phyloP scores from a whole-genome alignment of 2,888 invertebrate genomes.

The Craniophora ligustri region DNA sequence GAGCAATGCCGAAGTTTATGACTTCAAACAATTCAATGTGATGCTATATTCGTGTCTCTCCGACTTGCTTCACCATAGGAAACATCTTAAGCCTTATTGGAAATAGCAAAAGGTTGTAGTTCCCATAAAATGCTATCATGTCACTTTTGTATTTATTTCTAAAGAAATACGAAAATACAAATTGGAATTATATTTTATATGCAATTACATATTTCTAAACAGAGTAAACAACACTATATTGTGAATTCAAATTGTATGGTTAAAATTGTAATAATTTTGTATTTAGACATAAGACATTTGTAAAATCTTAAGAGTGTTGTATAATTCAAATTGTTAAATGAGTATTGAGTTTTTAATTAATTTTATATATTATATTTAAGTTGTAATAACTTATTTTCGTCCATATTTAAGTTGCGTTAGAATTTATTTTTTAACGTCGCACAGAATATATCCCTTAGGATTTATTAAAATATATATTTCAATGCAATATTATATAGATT shows the following conservation, averaged over 20 bases:
- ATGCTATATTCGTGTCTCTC: no score
- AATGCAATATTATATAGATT: slow-evolving; percentile 45
- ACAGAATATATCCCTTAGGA: slow-evolving; percentile 36
- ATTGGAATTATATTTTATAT: no score
- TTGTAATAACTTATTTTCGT: slow-evolving; percentile 64
- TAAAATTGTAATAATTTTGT: slow-evolving; percentile 59
- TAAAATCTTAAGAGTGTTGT: slow-evolving; percentile 57
- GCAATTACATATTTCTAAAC: neutral
- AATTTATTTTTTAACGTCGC: slow-evolving; percentile 34
- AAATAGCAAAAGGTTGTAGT: no score
- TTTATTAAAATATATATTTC: slow-evolving; percentile 37
- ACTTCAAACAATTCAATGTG: no score
- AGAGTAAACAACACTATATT: slow-evolving; percentile 4
- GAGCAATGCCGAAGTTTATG: no score
- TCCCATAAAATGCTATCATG: no score
- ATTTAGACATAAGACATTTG: slow-evolving; percentile 56
- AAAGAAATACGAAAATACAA: no score
- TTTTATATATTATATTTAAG: slow-evolving; percentile 53
- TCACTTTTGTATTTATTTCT: no score
- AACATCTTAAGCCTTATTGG: no score
- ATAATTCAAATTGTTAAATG: slow-evolving; percentile 55
- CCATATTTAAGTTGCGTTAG: slow-evolving; percentile 52
- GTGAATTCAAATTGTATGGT: slow-evolving; percentile 19
- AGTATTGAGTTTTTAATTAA: slow-evolving; percentile 52
- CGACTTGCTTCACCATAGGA: no score